Base-by-base conservation (phyloP, 2,888 invertebrate species). In the Acrocera orbiculus region DNA sequence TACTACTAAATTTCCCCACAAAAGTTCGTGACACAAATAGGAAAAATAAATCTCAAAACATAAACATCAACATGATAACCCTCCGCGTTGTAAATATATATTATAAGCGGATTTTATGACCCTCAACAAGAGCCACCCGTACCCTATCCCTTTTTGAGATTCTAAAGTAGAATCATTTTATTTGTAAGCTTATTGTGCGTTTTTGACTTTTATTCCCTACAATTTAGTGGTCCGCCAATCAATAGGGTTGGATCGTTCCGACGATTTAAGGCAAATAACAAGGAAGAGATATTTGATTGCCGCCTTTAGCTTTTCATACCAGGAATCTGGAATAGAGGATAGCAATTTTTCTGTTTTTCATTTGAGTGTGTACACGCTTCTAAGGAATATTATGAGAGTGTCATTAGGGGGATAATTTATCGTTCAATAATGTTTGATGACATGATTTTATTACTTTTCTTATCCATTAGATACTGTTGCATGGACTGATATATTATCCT, bases 381-480 rank as follows among this genome's bases (percentile, higher is more conserved):
- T n/a, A n/a, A n/a, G n/a, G n/a, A n/a, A n/a, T n/a, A 24, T 30
- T 33, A 30, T 33, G 29, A 36, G 36, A 32, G 33, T 36, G 29
- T 36, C 36, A 36, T 36, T 36, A 37, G 32, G 32, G 36, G 24
- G 32, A 26, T 33, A 37, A 37, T 37, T 37, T 37, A 37, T 37
- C 11, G 36, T 33, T 17, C 31, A 35, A 35, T 35, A 31, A 31
- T 31, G 27, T 31, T 31, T 33, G 36, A 37, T 37, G 36, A 37
- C 33, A 37, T 37, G 36, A 32, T 37, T 37, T 37, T 37, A 37
- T 37, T 37, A 37, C 29, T 15, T 32, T 30, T 37, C 26, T 17
- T 20, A 16, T 10, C 14, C 7, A 9, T 11, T 4, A 16, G 11
- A 9, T n/a, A 8, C 13, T 16, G 10, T 5, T 10, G n/a, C n/a